Evolutionary conservation across 2,113 vertebrate genomes (phyloP).

Genomic region (Phalacrocorax pelagicus): DNA sequence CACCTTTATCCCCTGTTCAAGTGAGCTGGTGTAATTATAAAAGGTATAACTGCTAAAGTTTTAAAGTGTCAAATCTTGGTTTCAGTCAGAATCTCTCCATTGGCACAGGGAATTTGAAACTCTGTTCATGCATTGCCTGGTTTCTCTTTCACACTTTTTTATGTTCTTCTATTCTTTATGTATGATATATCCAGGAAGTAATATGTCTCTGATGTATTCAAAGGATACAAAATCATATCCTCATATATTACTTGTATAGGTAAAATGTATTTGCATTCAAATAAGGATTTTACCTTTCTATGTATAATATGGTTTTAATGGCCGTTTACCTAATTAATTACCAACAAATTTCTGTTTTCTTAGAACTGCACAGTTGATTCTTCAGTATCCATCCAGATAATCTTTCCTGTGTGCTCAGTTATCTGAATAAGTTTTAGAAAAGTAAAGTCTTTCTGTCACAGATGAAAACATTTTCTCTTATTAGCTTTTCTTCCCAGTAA

Average conservation of each 20-base stretch:
- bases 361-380: background rate
- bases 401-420: background rate
- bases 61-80: background rate
- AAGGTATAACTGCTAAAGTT: background rate
- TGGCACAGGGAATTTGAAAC: background rate
- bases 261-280: background rate
- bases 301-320: background rate
- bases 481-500: background rate
- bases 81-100: background rate
- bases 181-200: background rate
- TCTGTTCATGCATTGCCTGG: background rate
- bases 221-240: background rate
- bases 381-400: background rate
- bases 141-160: background rate
- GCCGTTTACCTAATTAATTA: conserved; percentile 12
- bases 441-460: background rate
- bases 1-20: background rate
- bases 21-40: background rate
- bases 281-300: background rate
- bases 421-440: background rate
- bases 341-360: background rate
- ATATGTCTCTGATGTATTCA: background rate
- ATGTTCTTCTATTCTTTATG: background rate
- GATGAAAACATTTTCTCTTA: background rate
- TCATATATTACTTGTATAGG: background rate